phyloP scores from a whole-genome alignment of 1,140 invertebrate species.

The Gonioctena quinquepunctata region DNA sequence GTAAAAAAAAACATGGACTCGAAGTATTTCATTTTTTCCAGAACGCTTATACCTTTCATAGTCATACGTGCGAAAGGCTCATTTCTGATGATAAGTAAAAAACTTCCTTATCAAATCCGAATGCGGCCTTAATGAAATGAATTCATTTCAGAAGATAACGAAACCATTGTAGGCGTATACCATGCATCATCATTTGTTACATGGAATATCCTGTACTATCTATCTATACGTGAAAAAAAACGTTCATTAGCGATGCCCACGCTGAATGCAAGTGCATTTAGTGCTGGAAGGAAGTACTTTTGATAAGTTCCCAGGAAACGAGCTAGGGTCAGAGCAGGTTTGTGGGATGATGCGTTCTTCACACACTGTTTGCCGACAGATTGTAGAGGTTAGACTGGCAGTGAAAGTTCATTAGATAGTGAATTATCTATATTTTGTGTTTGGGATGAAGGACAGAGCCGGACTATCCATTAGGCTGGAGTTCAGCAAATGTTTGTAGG shows the following conservation, averaged over 20 bases:
- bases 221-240: conserved; percentile 3
- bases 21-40: too few species aligned
- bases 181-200: not conserved
- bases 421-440: not conserved
- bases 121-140: not conserved
- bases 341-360: conserved; percentile 2
- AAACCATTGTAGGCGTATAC: not conserved
- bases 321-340: conserved; percentile 19
- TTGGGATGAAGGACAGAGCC: not conserved
- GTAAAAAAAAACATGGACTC: too few species aligned
- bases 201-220: not conserved
- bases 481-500: too few species aligned
- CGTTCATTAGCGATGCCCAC: conserved; percentile 7
- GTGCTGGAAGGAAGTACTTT: conserved; percentile 20
- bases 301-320: conserved; percentile 21
- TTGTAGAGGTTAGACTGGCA: not conserved
- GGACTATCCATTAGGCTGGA: too few species aligned
- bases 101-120: not conserved
- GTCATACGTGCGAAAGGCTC: too few species aligned
- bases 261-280: conserved; percentile 10
- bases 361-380: conserved; percentile 10
- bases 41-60: too few species aligned
- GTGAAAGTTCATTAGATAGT: conserved; percentile 6
- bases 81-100: too few species aligned
- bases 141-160: not conserved